Base-by-base conservation (phyloP, 1,140 invertebrate species). In the Eueides isabella region DNA sequence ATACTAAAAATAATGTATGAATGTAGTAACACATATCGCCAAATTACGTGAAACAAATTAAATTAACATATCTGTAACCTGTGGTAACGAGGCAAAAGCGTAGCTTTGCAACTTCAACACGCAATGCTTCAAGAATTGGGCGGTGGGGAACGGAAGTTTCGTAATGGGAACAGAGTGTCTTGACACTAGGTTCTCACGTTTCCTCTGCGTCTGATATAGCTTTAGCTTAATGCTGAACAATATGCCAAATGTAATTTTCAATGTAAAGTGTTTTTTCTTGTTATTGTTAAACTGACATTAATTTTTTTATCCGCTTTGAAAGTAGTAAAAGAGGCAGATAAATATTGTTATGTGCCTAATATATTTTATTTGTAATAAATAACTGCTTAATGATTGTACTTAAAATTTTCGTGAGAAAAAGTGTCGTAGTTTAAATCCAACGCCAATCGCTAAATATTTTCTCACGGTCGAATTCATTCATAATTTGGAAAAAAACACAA, bases 391-490 rank as follows among this genome's bases (percentile, higher is more conserved):
- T 67, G 65, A 69, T 61, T 61, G 29, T 41, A 33, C 33, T 69
- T 61, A 12, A 61, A 33, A 69, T 69, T 68, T 67, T 55, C 55
- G 70, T 72, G 75, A 67, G 75, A 76, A 73, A 73, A 67, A 12
- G 55, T 73, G 19, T 55, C 48, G 9, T 55, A 26, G 23, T 55
- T 55, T 23, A 55, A 55, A 26, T 12, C 48, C 35, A 68, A 23
- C 72, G 66, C 38, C 26, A 68, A 67, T 73, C 48, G 14, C 48
- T 76, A 31, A 72, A 77, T 76, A 79, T 72, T 68, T 81, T 81
- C 79, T 71, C 74, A 78, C 79, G 79, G 67, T 79, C 66, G 61
- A 67, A 73, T 72, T 41, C 48, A 55, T 55, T 55, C 2, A 55
- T 55, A 55, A 26, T 55, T 55, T 55, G 23, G 11, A 12, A 55